A percentile compares a stretch with the other conserved stretches of the same genome.
phyloP scores from a whole-genome alignment of 1,140 invertebrate genomes.

The Babylonia areolata region DNA sequence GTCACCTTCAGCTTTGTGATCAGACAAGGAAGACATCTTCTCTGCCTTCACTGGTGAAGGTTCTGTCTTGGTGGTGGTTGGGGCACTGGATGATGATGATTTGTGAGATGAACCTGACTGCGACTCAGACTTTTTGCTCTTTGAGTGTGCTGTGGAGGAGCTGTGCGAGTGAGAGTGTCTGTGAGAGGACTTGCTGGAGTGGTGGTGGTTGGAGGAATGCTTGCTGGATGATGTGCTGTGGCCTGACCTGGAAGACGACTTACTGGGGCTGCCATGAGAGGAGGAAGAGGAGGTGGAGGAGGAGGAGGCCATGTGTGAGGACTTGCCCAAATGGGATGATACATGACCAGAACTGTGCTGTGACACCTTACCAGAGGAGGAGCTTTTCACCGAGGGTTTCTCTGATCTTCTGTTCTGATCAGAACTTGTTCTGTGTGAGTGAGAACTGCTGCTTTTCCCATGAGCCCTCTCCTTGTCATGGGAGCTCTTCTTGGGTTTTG shows the following conservation, averaged over 20 bases:
- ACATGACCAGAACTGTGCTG: neutral
- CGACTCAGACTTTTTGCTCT: neutral
- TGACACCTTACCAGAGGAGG: neutral
- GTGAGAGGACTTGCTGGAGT: neutral
- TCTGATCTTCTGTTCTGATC: neutral
- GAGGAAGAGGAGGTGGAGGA: neutral
- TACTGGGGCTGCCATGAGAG: neutral
- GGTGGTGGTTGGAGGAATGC: slow-evolving; percentile 13
- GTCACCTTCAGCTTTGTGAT: neutral
- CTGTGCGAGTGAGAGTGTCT: neutral
- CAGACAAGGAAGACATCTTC: neutral
- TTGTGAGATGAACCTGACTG: neutral
- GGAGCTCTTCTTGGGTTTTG: neutral
- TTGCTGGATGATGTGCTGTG: neutral
- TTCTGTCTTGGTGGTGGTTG: neutral
- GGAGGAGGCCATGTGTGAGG: neutral
- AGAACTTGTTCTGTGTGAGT: neutral
- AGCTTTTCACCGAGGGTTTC: neutral
- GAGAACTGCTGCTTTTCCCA: neutral
- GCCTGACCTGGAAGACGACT: slow-evolving; percentile 15
- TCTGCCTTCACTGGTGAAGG: neutral
- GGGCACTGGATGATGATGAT: neutral
- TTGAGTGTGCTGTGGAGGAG: neutral
- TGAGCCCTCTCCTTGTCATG: neutral
- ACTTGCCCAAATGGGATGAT: slow-evolving; percentile 18